Conservation (phyloP, 2,888 invertebrate genomes). For the Flexamia atlantica region DNA sequence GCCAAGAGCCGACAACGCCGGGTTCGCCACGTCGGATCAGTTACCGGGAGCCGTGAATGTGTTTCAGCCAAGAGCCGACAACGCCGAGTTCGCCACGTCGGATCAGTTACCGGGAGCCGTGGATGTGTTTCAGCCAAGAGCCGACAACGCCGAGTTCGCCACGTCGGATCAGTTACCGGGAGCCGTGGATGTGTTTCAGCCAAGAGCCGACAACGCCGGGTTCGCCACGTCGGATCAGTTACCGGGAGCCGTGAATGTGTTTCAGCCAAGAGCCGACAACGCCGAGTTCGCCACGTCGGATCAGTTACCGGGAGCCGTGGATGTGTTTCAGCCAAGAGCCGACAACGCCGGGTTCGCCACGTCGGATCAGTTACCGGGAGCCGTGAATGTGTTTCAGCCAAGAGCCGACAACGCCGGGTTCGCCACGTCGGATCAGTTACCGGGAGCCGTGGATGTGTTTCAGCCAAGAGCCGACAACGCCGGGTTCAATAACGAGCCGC, state of each 20-base stretch:
- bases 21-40: neutral
- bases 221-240: neutral
- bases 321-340: slow-evolving; percentile 12
- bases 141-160: slow-evolving; percentile 15
- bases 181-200: slow-evolving; percentile 21
- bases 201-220: slow-evolving; percentile 15
- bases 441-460: slow-evolving; percentile 24
- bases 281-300: slow-evolving; percentile 12
- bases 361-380: neutral
- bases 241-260: neutral
- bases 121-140: slow-evolving; percentile 3
- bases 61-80: neutral
- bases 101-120: slow-evolving; percentile 32
- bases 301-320: slow-evolving; percentile 24
- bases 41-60: neutral
- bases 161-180: slow-evolving; percentile 8
- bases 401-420: slow-evolving; percentile 2
- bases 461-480: slow-evolving; percentile 20
- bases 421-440: slow-evolving; percentile 17
- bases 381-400: slow-evolving; percentile 3
- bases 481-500: slow-evolving; percentile 29
- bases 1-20: slow-evolving; percentile 29
- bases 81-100: neutral
- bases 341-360: neutral
- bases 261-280: too few species aligned